Percentiles rank a stretch among this genome's conserved stretches.
These are phyloP conservation scores for Eira barbara DNA, from an alignment of 2,113 vertebrate species.

Conservation along the genomic window DNA sequence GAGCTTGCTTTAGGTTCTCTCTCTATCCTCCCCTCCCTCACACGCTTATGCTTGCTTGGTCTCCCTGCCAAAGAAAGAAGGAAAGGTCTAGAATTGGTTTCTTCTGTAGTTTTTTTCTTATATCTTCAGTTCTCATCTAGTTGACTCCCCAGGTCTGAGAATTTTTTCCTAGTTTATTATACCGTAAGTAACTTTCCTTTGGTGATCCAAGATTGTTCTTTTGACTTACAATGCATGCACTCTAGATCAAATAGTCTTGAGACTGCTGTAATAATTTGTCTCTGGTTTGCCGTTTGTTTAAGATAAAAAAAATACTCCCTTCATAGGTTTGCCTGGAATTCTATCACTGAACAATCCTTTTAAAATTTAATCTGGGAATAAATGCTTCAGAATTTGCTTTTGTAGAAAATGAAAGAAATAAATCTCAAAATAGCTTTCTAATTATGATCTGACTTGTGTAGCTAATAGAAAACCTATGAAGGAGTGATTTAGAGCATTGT, in stretches of 20 bases:
- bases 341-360: not conserved
- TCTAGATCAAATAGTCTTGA: not conserved
- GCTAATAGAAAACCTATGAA: not conserved
- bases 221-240: not conserved
- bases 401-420: not conserved
- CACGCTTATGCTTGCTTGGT: not conserved
- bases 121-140: not conserved
- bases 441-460: not conserved
- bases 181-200: not conserved
- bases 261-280: not conserved
- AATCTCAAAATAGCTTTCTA: conserved; percentile 21
- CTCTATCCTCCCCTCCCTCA: not conserved
- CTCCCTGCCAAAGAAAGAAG: no score
- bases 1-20: not conserved
- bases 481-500: not conserved
- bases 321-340: not conserved
- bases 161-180: not conserved
- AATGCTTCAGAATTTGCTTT: not conserved
- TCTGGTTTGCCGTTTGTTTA: not conserved
- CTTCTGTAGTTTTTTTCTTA: not conserved
- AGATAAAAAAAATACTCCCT: not conserved
- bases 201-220: not conserved
- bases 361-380: not conserved
- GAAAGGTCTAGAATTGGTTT: not conserved
- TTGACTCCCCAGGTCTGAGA: not conserved